Evolutionary conservation across 1,140 invertebrate species (phyloP), one percentile per base, ranked within the genome.

Genomic region (Mercenaria mercenaria): DNA sequence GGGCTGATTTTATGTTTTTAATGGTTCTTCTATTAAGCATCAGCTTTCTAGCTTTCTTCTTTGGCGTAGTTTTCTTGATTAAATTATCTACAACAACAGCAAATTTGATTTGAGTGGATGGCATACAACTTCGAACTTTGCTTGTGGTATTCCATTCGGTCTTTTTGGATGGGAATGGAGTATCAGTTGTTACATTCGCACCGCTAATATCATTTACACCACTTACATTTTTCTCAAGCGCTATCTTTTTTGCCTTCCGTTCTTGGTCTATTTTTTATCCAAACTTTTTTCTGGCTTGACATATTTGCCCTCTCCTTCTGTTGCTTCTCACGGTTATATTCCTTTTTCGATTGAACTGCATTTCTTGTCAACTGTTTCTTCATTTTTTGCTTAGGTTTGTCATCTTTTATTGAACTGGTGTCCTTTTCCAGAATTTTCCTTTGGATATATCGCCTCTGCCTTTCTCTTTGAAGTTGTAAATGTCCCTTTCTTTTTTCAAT

Each of bases 91-190:
- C 41, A 80, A 88, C 61, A 32, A 43, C 11, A 4, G 56, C 86
- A 88, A 88, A 88, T 76, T 88, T 88, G 69, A 26, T 69, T 52
- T 50, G 74, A 67, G 86, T 64, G 32, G 50, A 61, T 13, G 85
- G 85, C 34, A 88, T 39, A 64, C 39, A 47, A 67, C 69, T 61
- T 11, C 59, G 26, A 10, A 88, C 76, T 52, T 61, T 67, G 32
- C 76, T 69, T 80, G 76, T 77, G 15, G 64, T 88, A 88, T 88
- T 80, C n/a, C 59, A 80, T 39, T 80, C 39, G 18, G 76, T 77
- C 47, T 67, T 56, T 72, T 72, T 72, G 11, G 69, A 72, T 29
- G 20, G 10, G 32, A 72, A 72, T 23, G 29, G 69, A 26, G 11
- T 69, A 6, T 37, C 32, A 18, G 76, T 79, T 79, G 29, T 69